Evolutionary conservation across 2,888 invertebrate genomes (phyloP), one percentile per base, ranked within the genome.

Genomic region (Drosophila maculinotata): DNA sequence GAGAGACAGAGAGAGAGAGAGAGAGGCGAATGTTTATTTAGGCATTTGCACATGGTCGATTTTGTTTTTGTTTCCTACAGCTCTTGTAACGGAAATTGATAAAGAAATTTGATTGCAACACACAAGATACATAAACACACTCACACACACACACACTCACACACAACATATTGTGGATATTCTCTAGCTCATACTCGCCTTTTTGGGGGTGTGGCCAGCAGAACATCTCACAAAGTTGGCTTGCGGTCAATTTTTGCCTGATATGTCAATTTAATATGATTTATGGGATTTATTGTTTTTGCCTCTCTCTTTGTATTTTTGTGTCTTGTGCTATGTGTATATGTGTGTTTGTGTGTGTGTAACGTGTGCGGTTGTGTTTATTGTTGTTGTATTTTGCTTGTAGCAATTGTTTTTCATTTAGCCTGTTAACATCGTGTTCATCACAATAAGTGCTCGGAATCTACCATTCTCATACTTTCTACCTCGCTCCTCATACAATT

Each of bases 221-320:
- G n/a, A n/a, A 58, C 31, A 73, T 52, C 26, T 60, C 20, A n/a
- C 30, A 30, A 30, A 25, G 36, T 58, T 63, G 53, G 71, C 76
- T 80, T 83, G 80, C 81, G 83, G 83, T 83, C 83, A 86, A 83
- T 80, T 83, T 79, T 83, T 47, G 84, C 66, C 71, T 79, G 81
- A 86, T 83, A 83, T 83, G 83, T 86, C 83, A 83, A 83, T 83
- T 83, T 83, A 83, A 79, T 86, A 83, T 83, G 83, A 83, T 83
- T 83, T 83, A 83, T 83, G 83, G 76, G 86, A 79, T 83, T 81
- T 86, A 86, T 83, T 83, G 79, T 83, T 76, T 79, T 80, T 76
- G 59, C 26, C 53, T 42, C 67, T 47, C 52, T 71, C 44, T 30
- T 7, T 10, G 1, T 17, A 1, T 12, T n/a, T n/a, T 17, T 31